Conservation (phyloP, 2,797 vertebrate genomes). For the Rhinophrynus dorsalis region DNA sequence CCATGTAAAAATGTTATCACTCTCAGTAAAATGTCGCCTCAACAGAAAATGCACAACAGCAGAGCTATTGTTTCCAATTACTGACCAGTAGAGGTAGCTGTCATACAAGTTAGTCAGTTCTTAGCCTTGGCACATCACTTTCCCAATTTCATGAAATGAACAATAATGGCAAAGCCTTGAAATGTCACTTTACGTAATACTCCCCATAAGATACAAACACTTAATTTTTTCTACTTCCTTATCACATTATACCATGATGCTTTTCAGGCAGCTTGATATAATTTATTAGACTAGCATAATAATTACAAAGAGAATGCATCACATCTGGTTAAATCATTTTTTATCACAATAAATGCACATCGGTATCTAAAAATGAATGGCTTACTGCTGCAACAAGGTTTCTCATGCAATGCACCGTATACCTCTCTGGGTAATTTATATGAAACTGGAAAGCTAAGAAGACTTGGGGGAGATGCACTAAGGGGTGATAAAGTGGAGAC, state of each 20-base stretch:
- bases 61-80: no score
- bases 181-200: slow-evolving; percentile 15
- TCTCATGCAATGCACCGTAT: no score
- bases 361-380: neutral
- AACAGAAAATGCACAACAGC: no score
- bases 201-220: neutral
- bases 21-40: no score
- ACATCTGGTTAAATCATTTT: slow-evolving; percentile 8
- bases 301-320: slow-evolving; percentile 2
- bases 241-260: slow-evolving; percentile 7
- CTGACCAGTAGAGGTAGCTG: slow-evolving; percentile 18
- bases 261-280: slow-evolving; percentile 2
- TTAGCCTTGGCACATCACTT: neutral
- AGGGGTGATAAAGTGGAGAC: no score
- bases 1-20: no score
- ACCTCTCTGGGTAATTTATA: no score
- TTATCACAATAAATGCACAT: neutral
- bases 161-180: neutral
- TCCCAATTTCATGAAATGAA: neutral
- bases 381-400: neutral
- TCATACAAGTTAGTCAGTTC: neutral
- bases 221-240: slow-evolving; percentile 8
- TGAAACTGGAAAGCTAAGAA: no score
- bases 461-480: no score
- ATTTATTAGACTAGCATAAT: slow-evolving; percentile 27